Base-by-base conservation (phyloP, 2,797 vertebrate genomes). In the Miichthys miiuy region DNA sequence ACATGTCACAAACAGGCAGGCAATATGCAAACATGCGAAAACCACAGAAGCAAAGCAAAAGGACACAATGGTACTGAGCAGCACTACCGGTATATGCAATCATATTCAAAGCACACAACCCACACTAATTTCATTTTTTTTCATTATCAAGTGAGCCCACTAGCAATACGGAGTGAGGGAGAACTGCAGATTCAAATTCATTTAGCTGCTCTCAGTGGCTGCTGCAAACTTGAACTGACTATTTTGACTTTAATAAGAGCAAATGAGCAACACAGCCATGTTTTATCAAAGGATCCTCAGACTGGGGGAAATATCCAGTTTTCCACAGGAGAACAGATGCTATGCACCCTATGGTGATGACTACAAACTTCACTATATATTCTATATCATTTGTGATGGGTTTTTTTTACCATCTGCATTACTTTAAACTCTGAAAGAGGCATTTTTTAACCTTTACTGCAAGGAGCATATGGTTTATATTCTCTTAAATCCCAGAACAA, bases 21-120 rank as follows among this genome's bases (percentile, higher is more conserved):
- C 88, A 66, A 75, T 87, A 91, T 92, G 92, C 91, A 95, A 95
- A 95, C 94, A 95, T 95, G 94, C 94, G 84, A 93, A 90, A 85
- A 92, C 91, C 93, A 95, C 94, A 93, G 78, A 92, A 87, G 90
- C 92, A 90, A 88, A 89, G 85, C 85, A 88, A 75, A 82, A 73
- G 63, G 70, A 76, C 79, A 90, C 82, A 90, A 76, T 70, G 66
- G 77, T 78, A 70, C 83, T 57, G 57, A 88, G 84, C 86, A 84
- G 70, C 72, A 84, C 88, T 62, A 89, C 85, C 67, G 82, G 85
- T 87, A 81, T 86, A 91, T 87, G 90, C 90, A 89, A 83, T 86
- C 81, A 84, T 84, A 93, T 94, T 91, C 91, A 93, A 95, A 95
- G 83, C 85, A 89, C 88, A 91, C 80, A 79, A 42, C 61, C 89